Evolutionary conservation across 2,113 vertebrate genomes (phyloP), one percentile per base, ranked within the genome.

Genomic region (Festucalex cinctus): DNA sequence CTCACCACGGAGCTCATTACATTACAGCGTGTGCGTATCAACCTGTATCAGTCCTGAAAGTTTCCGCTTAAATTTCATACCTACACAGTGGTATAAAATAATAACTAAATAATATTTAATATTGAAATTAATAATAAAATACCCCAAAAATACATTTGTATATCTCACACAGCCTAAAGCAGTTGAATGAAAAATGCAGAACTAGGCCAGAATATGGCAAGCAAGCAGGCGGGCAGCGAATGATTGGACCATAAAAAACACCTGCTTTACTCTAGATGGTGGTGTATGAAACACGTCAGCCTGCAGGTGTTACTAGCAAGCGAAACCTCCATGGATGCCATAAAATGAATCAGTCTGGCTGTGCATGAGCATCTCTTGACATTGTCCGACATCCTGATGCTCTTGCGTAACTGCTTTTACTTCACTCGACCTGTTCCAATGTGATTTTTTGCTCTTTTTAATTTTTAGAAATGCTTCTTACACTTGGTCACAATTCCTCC

Each of bases 211-310:
- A 60, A 35, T 63, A 56, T 24, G 41, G 48, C 48, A 49, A 57
- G 54, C 26, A 56, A 4, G 65, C 5, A 65, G 65, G 69, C 74
- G 76, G 57, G 69, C 58, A 22, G 60, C 41, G 51, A 79, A 71
- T 62, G 60, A 76, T 85, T 84, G 76, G 77, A 70, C 72, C 9
- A 24, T 76, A 67, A 83, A 76, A 75, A 77, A 73, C 78, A 86
- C 84, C 82, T 88, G 82, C 19, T 72, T 84, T 76, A 79, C 19
- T 72, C 83, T 75, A 80, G 76, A 82, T 74, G 78, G 76, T 74
- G 78, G 69, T 75, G 73, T 14, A 35, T 67, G 79, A 79, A 86
- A 86, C 51, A 77, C 70, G 65, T 68, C 39, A 60, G 83, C 80
- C 82, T 80, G 71, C 7, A 58, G 80, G 65, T 73, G 43, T 68